Evolutionary conservation across 2,888 invertebrate species (phyloP), one percentile per base, ranked within the genome.

Genomic region (Xestia rhomboidea): DNA sequence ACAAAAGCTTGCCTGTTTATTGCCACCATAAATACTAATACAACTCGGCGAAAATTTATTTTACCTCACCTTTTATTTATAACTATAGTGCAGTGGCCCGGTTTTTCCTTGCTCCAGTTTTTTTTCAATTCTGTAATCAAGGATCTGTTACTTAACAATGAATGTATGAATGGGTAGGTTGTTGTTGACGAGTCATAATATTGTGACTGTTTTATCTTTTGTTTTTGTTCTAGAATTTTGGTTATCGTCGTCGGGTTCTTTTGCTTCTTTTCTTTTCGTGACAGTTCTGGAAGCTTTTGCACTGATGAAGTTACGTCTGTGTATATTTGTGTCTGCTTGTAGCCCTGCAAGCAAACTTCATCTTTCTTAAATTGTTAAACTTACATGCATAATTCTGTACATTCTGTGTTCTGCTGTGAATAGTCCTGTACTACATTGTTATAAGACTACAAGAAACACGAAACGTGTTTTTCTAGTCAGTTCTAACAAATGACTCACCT

Each of bases 11-110:
- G 89, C 87, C 91, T 93, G 94, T 96, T 96, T 96, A 96, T 96
- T 94, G 93, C 94, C 72, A 86, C 93, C 95, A 96, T 96, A 96
- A 96, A 96, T 96, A 96, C 95, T 95, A 95, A 95, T 95, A 95
- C 95, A 93, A 92, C 95, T 93, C 93, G 79, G 90, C 92, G 93
- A 93, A 95, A 96, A 96, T 96, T 95, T 96, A 96, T 96, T 94
- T 94, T 91, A 92, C 93, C 93, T 94, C 93, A 94, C 94, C 94
- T 95, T 94, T 94, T 95, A 96, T 96, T 96, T 96, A 96, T 95
- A 93, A 91, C 93, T 91, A 89, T 93, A 93, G 90, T 92, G 90
- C 89, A 91, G 88, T 91, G 92, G 90, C 92, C 91, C 89, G 93
- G 92, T 92, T 91, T 92, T 90, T 87, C 89, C 89, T 72, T 83